phyloP scores from a whole-genome alignment of 2,113 vertebrate genomes.

The Electrona antarctica region DNA sequence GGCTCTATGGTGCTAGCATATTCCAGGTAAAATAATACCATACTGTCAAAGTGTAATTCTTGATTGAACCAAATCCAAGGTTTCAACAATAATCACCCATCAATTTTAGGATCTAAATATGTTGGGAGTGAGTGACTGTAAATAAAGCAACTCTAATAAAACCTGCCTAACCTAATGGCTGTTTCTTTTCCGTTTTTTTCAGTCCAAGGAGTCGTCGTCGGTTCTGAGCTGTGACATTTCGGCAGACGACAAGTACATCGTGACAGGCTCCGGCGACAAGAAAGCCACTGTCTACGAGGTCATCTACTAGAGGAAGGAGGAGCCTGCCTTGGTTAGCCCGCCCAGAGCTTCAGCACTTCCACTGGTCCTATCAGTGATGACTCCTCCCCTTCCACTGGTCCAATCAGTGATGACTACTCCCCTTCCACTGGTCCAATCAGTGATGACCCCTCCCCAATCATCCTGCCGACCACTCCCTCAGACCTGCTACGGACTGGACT shows the following conservation, averaged over 20 bases:
- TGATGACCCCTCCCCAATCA: constrained; percentile 5
- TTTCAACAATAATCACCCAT: too few relatives aligned
- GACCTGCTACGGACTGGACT: constrained; percentile 35
- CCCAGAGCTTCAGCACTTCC: constrained; percentile 51
- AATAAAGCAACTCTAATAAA: too few relatives aligned
- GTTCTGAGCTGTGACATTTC: constrained; percentile 98
- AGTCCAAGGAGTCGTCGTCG: constrained; percentile 97
- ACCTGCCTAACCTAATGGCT: neutral
- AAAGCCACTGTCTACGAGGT: constrained; percentile 98
- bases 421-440: neutral
- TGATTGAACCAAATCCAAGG: too few relatives aligned
- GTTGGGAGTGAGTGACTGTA: too few relatives aligned
- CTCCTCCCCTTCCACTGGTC: constrained; percentile 43
- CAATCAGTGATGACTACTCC: constrained; percentile 4
- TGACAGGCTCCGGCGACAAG: constrained; percentile 97
- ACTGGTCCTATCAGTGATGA: constrained; percentile 37
- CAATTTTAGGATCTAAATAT: too few relatives aligned
- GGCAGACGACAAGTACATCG: constrained; percentile 95
- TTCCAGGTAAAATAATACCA: too few relatives aligned
- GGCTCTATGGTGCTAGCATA: too few relatives aligned
- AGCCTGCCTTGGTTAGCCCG: neutral
- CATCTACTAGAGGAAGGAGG: constrained; percentile 85
- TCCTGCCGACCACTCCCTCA: neutral
- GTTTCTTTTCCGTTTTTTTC: constrained; percentile 15
- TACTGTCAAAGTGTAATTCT: too few relatives aligned